Base-by-base conservation (phyloP, 2,888 invertebrate genomes). In the Tetrapedia diversipes region DNA sequence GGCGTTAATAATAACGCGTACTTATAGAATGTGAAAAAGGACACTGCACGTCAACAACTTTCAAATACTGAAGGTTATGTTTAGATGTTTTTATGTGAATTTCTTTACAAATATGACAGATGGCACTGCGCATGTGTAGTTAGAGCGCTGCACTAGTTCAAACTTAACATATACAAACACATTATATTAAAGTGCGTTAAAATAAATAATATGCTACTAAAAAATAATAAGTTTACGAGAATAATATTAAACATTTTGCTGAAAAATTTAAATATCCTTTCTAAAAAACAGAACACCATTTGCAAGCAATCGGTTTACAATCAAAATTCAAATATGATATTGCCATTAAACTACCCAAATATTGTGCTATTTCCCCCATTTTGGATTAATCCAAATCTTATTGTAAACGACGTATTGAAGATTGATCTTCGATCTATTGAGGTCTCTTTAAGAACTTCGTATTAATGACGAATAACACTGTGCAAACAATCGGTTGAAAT, bases 51-150 rank as follows among this genome's bases (percentile, higher is more conserved):
- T 54, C 37, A 69, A 75, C 49, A 75, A 43, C 19, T 16, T 69
- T 32, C 1, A 57, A 34, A 47, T 27, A 14, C 54, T 37, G 14
- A 69, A 69, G 78, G 78, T 79, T 79, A 79, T 69, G 45, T 79
- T 77, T 72, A n/a, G 32, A 49, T 72, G 77, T 68, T 79, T 72
- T 61, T 72, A 32, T 57, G 19, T 4, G 1, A 19, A 24, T 22
- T 56, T 32, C 14, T 39, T 4, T 37, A 34, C 11, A 6, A 1
- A 16, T 10, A 8, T 45, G 24, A 45, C 16, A 39, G 37, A 24
- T 59, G 32, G 11, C 14, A 10, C 1, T 22, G 14, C 45, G 53
- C 73, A 72, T 39, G 64, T 39, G 51, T 4, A 8, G 0, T 61
- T 32, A n/a, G 0, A 19, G 2, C 11, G 3, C 2, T 14, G 19